Evolutionary conservation across 2,888 invertebrate genomes (phyloP), one percentile per base, ranked within the genome.

Genomic region (Agrilus mali): DNA sequence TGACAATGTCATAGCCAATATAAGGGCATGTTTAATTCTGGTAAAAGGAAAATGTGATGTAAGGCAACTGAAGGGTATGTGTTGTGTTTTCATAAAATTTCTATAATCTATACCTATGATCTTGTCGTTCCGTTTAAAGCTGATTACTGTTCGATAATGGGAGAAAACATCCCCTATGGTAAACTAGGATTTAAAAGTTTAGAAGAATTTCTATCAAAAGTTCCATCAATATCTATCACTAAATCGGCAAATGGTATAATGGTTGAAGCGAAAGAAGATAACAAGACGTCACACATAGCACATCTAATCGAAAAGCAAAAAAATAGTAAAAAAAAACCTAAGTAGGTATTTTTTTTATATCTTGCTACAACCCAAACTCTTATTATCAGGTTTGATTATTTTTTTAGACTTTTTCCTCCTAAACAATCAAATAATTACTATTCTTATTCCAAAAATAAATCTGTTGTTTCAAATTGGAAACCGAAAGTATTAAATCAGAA

Each of bases 111-210:
- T 20, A 16, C 15, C 2, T 10, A 39, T 12, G 8, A 15, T 33
- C 22, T 38, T 32, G 15, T 6, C 42, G 41, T 45, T 46, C 37
- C 36, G 33, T 47, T 71, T 51, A 32, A 59, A 74, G 77, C 69
- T 37, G 84, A 85, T 56, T 83, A 79, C 60, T 64, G 61, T 40
- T 72, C 72, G 51, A 60, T 83, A 20, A 75, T 80, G 58, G 80
- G 80, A 20, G 72, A 72, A 57, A 65, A 65, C 51, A 76, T 85
- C 53, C 82, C 82, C 6, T 82, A 65, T 53, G 66, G 63, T 45
- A 68, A 69, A 51, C 64, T 80, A 43, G 82, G 82, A 5, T 82
- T 69, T 61, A 55, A 64, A 33, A 65, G 66, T 7, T 61, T 82
- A 7, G 74, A 78, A 46, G 75, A 76, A 33, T 69, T 85, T 47